These are phyloP conservation scores for Xestia sexstrigata DNA, from an alignment of 2,888 invertebrate species.

Conservation along the genomic window DNA sequence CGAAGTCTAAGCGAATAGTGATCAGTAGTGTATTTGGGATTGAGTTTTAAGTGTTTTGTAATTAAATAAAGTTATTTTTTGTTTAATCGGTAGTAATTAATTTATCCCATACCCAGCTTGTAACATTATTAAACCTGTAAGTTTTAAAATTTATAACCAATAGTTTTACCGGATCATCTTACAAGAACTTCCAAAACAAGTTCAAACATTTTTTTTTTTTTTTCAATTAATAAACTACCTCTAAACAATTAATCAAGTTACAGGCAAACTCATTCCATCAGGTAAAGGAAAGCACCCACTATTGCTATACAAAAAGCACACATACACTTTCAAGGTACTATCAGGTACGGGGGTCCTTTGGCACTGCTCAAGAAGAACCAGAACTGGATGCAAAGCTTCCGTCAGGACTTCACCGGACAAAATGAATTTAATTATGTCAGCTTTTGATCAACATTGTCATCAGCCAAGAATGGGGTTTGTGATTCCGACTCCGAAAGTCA, in stretches of 20 bases:
- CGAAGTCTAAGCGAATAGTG: too few species aligned
- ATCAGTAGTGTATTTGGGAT: too few species aligned
- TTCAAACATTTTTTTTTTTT: background rate
- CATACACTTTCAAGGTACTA: conserved; percentile 79
- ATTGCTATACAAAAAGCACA: conserved; percentile 77
- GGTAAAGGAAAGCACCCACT: conserved; percentile 82
- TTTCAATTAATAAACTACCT: background rate
- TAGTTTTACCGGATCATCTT: background rate
- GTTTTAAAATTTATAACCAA: background rate
- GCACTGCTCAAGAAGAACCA: conserved; percentile 81
- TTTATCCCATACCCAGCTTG: too few species aligned
- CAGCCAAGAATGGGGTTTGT: conserved; percentile 34
- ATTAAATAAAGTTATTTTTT: too few species aligned
- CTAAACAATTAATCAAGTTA: conserved; percentile 51
- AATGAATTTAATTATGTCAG: conserved; percentile 69
- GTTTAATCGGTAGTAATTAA: too few species aligned
- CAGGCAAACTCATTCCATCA: conserved; percentile 80
- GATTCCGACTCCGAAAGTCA: background rate
- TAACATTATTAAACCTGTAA: background rate
- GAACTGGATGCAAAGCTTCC: conserved; percentile 83
- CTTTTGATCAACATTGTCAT: conserved; percentile 76
- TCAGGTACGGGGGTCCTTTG: conserved; percentile 78
- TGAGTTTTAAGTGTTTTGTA: too few species aligned
- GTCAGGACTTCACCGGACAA: conserved; percentile 74
- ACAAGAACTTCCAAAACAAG: background rate